Percentiles rank a stretch among this genome's conserved stretches.
phyloP scores from a whole-genome alignment of 2,113 vertebrate species.

The Scomber japonicus region DNA sequence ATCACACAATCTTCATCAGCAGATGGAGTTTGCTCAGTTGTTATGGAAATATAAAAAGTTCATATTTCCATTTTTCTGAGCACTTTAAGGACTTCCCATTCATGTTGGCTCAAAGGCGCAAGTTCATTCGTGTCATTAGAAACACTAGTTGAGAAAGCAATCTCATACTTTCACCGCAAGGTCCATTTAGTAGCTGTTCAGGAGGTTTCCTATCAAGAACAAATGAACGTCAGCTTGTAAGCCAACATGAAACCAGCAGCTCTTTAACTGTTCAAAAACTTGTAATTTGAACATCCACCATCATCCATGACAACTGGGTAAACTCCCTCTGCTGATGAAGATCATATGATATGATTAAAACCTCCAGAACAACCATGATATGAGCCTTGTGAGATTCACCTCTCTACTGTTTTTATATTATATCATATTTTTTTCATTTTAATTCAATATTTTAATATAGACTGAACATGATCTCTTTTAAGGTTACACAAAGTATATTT shows the following conservation, averaged over 20 bases:
- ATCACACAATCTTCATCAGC: not conserved
- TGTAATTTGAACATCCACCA: not conserved
- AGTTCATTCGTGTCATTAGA: not conserved
- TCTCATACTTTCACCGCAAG: not conserved
- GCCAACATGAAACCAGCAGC: not conserved
- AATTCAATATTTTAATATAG: no score
- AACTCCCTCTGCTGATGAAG: not conserved
- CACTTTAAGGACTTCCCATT: not conserved
- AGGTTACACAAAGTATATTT: not conserved
- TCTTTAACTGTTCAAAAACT: not conserved
- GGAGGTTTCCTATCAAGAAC: not conserved
- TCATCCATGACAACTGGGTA: not conserved
- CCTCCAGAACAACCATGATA: not conserved
- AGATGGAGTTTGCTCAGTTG: not conserved
- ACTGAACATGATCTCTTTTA: not conserved
- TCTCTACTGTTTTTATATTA: no score
- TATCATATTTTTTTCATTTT: no score
- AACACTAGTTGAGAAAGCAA: not conserved
- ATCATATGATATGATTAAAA: not conserved
- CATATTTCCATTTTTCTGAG: not conserved
- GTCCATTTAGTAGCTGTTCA: not conserved
- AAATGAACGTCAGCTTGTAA: not conserved
- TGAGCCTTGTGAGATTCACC: no score
- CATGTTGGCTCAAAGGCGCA: not conserved
- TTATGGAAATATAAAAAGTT: no score